These are phyloP conservation scores for Ataeniobius toweri DNA, from an alignment of 2,797 vertebrate species.

Conservation along the genomic window DNA sequence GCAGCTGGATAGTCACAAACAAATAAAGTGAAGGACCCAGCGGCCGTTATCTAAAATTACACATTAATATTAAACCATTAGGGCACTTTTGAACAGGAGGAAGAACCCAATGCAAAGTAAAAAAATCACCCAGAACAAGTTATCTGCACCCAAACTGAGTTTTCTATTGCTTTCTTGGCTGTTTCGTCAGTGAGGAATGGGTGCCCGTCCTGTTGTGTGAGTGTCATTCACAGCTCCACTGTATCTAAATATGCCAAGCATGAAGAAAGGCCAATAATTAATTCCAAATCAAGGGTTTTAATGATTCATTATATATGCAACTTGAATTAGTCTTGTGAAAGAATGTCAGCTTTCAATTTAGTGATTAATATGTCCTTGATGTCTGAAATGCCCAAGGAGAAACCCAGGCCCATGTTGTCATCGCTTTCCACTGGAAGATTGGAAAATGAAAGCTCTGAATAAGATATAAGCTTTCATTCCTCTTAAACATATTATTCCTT, in stretches of 20 bases:
- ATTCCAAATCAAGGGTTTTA: not conserved
- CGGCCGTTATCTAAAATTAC: not conserved
- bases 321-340: not conserved
- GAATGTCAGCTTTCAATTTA: not conserved
- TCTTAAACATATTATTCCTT: not conserved
- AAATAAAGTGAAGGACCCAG: slow-evolving; percentile 4
- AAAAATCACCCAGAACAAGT: not conserved
- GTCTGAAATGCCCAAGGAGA: not conserved
- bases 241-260: not conserved
- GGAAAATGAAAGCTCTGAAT: not conserved
- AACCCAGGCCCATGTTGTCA: not conserved
- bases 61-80: not conserved
- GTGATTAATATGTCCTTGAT: not conserved
- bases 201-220: not conserved
- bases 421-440: not conserved
- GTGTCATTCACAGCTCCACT: not conserved
- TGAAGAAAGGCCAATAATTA: not conserved
- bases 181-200: not conserved
- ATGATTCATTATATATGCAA: slow-evolving; percentile 5
- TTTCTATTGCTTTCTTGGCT: not conserved
- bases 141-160: not conserved
- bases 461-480: not conserved
- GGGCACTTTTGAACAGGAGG: too few relatives aligned
- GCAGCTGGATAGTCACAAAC: slow-evolving; percentile 8
- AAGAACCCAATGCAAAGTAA: not conserved